Evolutionary conservation across 2,797 vertebrate genomes (phyloP).

Genomic region (Helarctos malayanus): DNA sequence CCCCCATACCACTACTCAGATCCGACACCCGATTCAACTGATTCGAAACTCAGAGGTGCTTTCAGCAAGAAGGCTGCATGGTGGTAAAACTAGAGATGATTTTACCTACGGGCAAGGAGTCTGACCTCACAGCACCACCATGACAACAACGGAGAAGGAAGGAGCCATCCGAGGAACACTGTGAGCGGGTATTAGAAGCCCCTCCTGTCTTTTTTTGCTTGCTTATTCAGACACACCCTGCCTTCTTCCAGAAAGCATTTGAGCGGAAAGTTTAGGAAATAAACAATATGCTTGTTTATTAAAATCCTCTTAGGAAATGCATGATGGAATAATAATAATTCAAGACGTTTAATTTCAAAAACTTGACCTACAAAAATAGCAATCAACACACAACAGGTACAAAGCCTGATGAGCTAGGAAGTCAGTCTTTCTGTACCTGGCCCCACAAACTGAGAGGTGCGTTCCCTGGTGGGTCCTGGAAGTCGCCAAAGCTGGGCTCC

Average conservation of each 20-base stretch:
- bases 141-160: not conserved
- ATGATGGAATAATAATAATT: constrained; percentile 36
- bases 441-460: not conserved
- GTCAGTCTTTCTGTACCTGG: not conserved
- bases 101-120: not conserved
- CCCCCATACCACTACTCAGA: not conserved
- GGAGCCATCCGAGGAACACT: fast-evolving
- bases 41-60: not conserved
- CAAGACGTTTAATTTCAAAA: constrained; percentile 50
- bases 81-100: not conserved
- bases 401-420: constrained; percentile 16
- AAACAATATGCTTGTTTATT: constrained; percentile 46
- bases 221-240: not conserved
- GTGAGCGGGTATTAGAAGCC: not conserved
- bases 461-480: not conserved
- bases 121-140: not conserved
- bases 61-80: not conserved
- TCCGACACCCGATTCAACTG: not conserved
- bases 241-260: constrained; percentile 49
- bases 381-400: not conserved
- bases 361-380: constrained; percentile 46
- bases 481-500: not conserved
- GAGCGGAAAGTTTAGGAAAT: constrained; percentile 12
- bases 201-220: not conserved
- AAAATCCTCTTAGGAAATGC: constrained; percentile 46